These are phyloP conservation scores for Lampropteryx suffumata DNA, from an alignment of 2,888 invertebrate genomes.

Conservation along the genomic window DNA sequence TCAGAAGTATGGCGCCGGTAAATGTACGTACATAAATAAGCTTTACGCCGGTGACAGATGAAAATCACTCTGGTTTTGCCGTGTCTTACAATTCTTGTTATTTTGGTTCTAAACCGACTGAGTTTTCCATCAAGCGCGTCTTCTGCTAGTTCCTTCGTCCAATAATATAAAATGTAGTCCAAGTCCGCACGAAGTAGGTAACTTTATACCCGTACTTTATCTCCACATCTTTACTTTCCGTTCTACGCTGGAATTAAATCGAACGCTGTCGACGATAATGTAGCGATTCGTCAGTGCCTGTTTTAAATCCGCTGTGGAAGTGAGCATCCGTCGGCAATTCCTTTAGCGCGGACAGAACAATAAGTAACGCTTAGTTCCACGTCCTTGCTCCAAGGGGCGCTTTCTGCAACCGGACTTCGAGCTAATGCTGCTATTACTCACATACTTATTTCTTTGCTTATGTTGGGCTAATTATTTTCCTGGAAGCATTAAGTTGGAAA, in stretches of 20 bases:
- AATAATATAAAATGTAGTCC: too few relatives aligned
- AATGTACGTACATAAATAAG: too few relatives aligned
- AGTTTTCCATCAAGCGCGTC: too few relatives aligned
- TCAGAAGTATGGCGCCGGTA: too few relatives aligned
- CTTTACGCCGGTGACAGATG: too few relatives aligned
- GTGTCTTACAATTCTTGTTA: too few relatives aligned
- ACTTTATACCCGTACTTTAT: conserved; percentile 48
- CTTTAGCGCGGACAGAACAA: conserved; percentile 51
- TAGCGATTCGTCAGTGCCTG: conserved; percentile 71
- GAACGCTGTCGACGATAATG: conserved; percentile 70
- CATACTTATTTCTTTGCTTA: conserved; percentile 27
- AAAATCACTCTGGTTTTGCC: too few relatives aligned
- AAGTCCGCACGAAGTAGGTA: too few relatives aligned
- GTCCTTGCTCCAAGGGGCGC: conserved; percentile 41
- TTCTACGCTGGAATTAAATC: conserved; percentile 54
- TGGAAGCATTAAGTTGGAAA: conserved; percentile 3
- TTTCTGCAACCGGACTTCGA: conserved; percentile 31
- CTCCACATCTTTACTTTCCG: conserved; percentile 45
- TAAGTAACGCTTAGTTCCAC: conserved; percentile 66
- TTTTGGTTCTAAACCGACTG: too few relatives aligned
- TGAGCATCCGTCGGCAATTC: conserved; percentile 60
- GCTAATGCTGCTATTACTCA: conserved; percentile 35
- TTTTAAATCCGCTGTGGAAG: conserved; percentile 66
- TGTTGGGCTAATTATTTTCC: conserved; percentile 24
- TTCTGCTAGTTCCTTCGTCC: too few relatives aligned